These are phyloP conservation scores for Thalassoma bifasciatum DNA, from an alignment of 2,113 vertebrate genomes.

Conservation along the genomic window DNA sequence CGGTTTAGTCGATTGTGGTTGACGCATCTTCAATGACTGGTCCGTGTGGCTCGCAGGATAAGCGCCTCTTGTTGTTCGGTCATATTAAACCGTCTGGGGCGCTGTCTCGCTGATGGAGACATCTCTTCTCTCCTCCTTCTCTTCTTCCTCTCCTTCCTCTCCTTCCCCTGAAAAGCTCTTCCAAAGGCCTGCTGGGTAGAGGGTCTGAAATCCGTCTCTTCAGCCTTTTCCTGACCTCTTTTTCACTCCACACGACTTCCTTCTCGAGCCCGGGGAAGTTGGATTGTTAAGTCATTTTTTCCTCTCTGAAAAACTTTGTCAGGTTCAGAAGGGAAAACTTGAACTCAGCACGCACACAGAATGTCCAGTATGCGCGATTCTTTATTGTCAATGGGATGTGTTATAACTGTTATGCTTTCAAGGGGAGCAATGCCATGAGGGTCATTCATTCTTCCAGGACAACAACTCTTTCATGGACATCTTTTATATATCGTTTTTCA, in stretches of 20 bases:
- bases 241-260: slow-evolving; percentile 8
- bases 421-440: too few species aligned
- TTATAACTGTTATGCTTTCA: background rate
- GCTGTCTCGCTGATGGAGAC: slow-evolving; percentile 74
- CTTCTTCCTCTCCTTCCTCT: slow-evolving; percentile 50
- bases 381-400: background rate
- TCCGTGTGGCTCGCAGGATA: slow-evolving; percentile 6
- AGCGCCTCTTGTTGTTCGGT: slow-evolving; percentile 42
- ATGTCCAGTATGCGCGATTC: background rate
- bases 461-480: too few species aligned
- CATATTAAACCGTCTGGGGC: slow-evolving; percentile 65
- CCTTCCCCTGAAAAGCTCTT: slow-evolving; percentile 8
- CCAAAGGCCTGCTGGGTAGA: slow-evolving; percentile 8
- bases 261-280: slow-evolving; percentile 18
- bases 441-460: too few species aligned
- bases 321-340: background rate
- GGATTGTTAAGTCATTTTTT: background rate
- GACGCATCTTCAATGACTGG: slow-evolving; percentile 28
- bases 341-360: background rate
- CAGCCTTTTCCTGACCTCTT: slow-evolving; percentile 40
- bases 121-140: slow-evolving; percentile 59
- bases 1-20: background rate
- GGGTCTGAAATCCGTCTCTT: slow-evolving; percentile 44
- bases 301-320: slow-evolving; percentile 22
- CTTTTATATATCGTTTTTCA: too few species aligned